These are phyloP conservation scores for Meriones psammophilus DNA, from an alignment of 2,797 vertebrate genomes.

Conservation along the genomic window DNA sequence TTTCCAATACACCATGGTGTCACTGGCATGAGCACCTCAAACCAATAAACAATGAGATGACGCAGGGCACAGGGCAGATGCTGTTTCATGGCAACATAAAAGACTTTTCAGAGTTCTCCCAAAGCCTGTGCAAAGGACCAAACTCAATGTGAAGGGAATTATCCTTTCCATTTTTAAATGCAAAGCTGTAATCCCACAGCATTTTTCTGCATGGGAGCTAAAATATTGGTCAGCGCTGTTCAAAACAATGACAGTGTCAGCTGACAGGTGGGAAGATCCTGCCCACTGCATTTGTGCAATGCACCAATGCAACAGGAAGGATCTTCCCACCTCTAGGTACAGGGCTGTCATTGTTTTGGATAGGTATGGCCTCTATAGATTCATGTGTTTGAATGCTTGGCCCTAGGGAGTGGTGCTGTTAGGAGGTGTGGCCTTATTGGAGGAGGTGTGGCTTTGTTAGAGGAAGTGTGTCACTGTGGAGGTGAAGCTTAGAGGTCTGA, in stretches of 20 bases:
- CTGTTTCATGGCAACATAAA: background rate
- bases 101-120: slow-evolving; percentile 28
- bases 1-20: background rate
- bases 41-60: slow-evolving; percentile 79
- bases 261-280: too few species aligned
- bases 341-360: background rate
- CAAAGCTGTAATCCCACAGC: background rate
- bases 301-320: fast-evolving
- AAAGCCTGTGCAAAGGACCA: slow-evolving; percentile 64
- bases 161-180: slow-evolving; percentile 1
- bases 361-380: background rate
- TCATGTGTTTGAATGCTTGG: background rate
- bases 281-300: fast-evolving
- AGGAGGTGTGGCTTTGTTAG: background rate
- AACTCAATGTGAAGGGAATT: slow-evolving; percentile 27
- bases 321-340: fast-evolving
- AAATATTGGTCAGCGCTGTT: background rate
- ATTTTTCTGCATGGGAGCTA: background rate
- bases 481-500: background rate
- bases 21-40: slow-evolving; percentile 58
- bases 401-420: background rate
- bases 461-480: background rate
- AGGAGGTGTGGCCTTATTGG: background rate
- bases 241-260: too few species aligned
- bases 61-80: background rate